A percentile compares a stretch with the other conserved stretches of the same genome.
Conservation (phyloP, 2,888 invertebrate species). For the Marronus borbonicus region DNA sequence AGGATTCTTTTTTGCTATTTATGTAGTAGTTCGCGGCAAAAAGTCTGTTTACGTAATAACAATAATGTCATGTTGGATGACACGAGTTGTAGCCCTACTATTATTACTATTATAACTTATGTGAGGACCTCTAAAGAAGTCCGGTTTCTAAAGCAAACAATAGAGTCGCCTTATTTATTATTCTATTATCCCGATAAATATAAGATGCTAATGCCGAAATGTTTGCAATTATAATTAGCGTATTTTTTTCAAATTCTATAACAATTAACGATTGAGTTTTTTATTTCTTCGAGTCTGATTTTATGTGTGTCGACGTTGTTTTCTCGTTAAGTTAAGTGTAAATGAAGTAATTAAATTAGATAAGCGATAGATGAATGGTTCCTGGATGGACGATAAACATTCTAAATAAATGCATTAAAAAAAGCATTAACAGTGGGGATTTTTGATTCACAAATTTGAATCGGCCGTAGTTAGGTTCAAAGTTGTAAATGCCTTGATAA, state of each 20-base stretch:
- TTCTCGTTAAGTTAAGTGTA: neutral
- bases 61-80: neutral
- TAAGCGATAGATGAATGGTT: too few species aligned
- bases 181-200: neutral
- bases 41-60: neutral
- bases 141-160: constrained; percentile 13
- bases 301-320: neutral
- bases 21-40: too few species aligned
- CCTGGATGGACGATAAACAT: too few species aligned
- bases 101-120: neutral
- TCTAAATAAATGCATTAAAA: too few species aligned
- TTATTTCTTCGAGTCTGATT: neutral
- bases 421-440: too few species aligned
- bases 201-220: constrained; percentile 11
- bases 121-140: constrained; percentile 1
- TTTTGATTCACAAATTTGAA: too few species aligned
- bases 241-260: neutral
- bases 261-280: neutral
- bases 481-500: too few species aligned
- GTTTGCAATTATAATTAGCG: constrained; percentile 9
- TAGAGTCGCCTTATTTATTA: neutral
- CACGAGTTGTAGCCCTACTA: neutral
- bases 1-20: too few species aligned
- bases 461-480: too few species aligned
- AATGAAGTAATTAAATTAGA: neutral